Percentiles rank a stretch among this genome's conserved stretches.
phyloP scores from a whole-genome alignment of 1,140 invertebrate species.

The Archegozetes longisetosus region DNA sequence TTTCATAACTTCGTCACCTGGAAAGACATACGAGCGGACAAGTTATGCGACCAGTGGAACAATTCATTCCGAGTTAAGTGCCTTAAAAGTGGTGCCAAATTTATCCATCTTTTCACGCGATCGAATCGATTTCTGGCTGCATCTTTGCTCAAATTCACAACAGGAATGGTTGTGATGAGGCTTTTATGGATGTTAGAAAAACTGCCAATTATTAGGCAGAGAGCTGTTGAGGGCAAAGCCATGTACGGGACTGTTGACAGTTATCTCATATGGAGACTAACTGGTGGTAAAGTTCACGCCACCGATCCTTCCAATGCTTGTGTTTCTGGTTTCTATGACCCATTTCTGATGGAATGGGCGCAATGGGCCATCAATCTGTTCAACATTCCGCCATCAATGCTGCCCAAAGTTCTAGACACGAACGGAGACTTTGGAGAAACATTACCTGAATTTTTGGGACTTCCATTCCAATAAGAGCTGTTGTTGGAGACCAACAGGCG shows the following conservation, averaged over 20 bases:
- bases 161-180: slow-evolving; percentile 60
- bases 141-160: slow-evolving; percentile 46
- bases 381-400: slow-evolving; percentile 47
- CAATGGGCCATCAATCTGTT: slow-evolving; percentile 48
- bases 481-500: slow-evolving; percentile 53
- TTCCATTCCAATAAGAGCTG: slow-evolving; percentile 54
- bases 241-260: slow-evolving; percentile 84
- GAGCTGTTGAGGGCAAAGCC: slow-evolving; percentile 41
- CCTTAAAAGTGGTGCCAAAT: slow-evolving; percentile 42
- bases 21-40: slow-evolving; percentile 74
- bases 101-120: slow-evolving; percentile 55
- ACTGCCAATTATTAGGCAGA: slow-evolving; percentile 41
- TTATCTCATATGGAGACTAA: slow-evolving; percentile 72
- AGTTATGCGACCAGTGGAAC: slow-evolving; percentile 69
- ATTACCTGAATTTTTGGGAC: slow-evolving; percentile 49
- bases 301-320: slow-evolving; percentile 76
- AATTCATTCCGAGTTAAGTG: slow-evolving; percentile 56
- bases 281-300: slow-evolving; percentile 46
- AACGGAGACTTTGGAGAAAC: slow-evolving; percentile 50
- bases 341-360: slow-evolving; percentile 67
- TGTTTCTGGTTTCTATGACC: slow-evolving; percentile 81
- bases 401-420: slow-evolving; percentile 49
- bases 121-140: slow-evolving; percentile 57
- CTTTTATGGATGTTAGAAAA: slow-evolving; percentile 60
- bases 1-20: slow-evolving; percentile 92